Conservation (phyloP, 2,888 invertebrate genomes). For the Colostygia pectinataria region DNA sequence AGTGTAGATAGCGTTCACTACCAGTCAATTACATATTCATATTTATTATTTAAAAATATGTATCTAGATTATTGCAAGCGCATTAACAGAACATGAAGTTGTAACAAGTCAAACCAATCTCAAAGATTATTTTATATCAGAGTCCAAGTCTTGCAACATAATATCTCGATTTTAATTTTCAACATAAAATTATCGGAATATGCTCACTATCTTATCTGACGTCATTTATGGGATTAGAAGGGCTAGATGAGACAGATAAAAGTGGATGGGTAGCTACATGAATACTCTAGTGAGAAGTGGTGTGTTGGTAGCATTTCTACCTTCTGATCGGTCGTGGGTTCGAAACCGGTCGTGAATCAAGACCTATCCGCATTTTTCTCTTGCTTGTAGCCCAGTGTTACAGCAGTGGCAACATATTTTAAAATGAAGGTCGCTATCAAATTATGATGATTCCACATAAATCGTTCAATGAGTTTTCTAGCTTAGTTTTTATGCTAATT, state of each 20-base stretch:
- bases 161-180: slow-evolving; percentile 49
- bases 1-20: too few species aligned
- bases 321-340: too few species aligned
- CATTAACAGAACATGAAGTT: slow-evolving; percentile 18
- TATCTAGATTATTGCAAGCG: slow-evolving; percentile 11
- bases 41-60: background rate
- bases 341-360: too few species aligned
- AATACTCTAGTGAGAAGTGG: slow-evolving; percentile 60
- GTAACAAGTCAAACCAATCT: slow-evolving; percentile 4
- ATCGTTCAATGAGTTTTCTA: slow-evolving; percentile 72
- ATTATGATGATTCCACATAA: too few species aligned
- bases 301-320: too few species aligned
- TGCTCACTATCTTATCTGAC: slow-evolving; percentile 71
- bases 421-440: too few species aligned
- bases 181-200: slow-evolving; percentile 50
- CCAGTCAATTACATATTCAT: background rate
- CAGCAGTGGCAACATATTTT: too few species aligned
- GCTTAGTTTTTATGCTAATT: slow-evolving; percentile 81
- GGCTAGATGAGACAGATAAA: slow-evolving; percentile 75
- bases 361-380: too few species aligned
- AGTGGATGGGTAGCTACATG: slow-evolving; percentile 69
- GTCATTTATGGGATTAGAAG: slow-evolving; percentile 81
- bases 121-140: slow-evolving; percentile 19
- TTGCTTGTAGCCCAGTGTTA: too few species aligned
- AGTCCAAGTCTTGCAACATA: slow-evolving; percentile 38